These are phyloP conservation scores for Iphiclides podalirius DNA, from an alignment of 2,888 invertebrate species.

Conservation along the genomic window DNA sequence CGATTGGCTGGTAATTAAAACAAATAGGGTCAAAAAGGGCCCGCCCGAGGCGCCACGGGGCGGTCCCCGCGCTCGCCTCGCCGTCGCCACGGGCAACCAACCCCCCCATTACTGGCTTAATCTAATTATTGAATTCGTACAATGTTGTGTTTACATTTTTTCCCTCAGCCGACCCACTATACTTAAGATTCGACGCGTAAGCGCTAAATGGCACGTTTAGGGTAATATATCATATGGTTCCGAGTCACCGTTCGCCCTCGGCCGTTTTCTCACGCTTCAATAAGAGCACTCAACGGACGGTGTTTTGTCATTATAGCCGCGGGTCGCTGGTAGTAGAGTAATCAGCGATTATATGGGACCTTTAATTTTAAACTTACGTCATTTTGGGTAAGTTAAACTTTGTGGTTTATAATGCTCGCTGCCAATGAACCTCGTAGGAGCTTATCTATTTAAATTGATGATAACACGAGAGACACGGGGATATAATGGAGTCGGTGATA, in stretches of 20 bases:
- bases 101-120: constrained; percentile 77
- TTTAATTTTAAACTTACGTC: constrained; percentile 11
- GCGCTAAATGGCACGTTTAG: constrained; percentile 80
- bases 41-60: constrained; percentile 76
- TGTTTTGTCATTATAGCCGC: constrained; percentile 24
- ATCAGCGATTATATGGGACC: constrained; percentile 5
- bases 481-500: no score
- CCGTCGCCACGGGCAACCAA: constrained; percentile 65
- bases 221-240: constrained; percentile 70
- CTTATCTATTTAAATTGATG: background rate
- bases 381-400: constrained; percentile 4
- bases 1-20: constrained; percentile 76
- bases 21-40: constrained; percentile 75
- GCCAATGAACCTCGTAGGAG: background rate
- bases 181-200: constrained; percentile 74
- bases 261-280: constrained; percentile 65
- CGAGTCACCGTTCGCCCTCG: constrained; percentile 65
- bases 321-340: constrained; percentile 4
- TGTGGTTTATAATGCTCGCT: constrained; percentile 1
- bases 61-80: constrained; percentile 57
- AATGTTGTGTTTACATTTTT: constrained; percentile 79
- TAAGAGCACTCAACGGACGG: constrained; percentile 16
- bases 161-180: constrained; percentile 77
- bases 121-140: constrained; percentile 80
- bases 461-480: no score